A percentile compares a stretch with the other conserved stretches of the same genome.
Evolutionary conservation across 2,797 vertebrate genomes (phyloP).

Genomic region (Acanthopagrus latus): DNA sequence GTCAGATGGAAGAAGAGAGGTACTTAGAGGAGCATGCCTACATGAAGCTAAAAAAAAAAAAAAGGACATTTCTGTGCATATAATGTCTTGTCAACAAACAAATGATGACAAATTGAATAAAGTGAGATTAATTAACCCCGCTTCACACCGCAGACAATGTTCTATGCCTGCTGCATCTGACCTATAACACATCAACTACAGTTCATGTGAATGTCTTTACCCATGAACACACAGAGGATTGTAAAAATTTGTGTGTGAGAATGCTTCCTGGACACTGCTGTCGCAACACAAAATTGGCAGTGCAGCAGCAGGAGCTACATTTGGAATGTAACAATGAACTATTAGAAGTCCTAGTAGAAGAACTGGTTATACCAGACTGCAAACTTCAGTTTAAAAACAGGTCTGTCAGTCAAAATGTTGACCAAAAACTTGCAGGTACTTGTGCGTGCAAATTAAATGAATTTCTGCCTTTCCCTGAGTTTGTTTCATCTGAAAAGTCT

Average conservation of each 20-base stretch:
- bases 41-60: background rate
- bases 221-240: background rate
- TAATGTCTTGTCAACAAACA: background rate
- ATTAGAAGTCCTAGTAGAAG: background rate
- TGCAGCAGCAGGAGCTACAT: background rate
- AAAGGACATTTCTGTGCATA: background rate
- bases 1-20: no score
- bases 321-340: slow-evolving; percentile 12
- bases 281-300: slow-evolving; percentile 5
- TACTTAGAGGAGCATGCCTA: no score
- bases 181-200: background rate
- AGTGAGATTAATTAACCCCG: background rate
- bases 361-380: slow-evolving; percentile 5
- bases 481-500: background rate
- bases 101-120: background rate
- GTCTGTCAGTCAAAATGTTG: background rate
- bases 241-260: background rate
- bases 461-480: background rate
- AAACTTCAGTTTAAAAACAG: background rate
- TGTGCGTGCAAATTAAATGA: no score
- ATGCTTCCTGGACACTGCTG: slow-evolving; percentile 7
- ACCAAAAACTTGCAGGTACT: background rate
- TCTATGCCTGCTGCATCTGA: background rate
- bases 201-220: background rate
- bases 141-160: background rate